These are phyloP conservation scores for Philaethria dido DNA, from an alignment of 2,888 invertebrate species.

Conservation along the genomic window DNA sequence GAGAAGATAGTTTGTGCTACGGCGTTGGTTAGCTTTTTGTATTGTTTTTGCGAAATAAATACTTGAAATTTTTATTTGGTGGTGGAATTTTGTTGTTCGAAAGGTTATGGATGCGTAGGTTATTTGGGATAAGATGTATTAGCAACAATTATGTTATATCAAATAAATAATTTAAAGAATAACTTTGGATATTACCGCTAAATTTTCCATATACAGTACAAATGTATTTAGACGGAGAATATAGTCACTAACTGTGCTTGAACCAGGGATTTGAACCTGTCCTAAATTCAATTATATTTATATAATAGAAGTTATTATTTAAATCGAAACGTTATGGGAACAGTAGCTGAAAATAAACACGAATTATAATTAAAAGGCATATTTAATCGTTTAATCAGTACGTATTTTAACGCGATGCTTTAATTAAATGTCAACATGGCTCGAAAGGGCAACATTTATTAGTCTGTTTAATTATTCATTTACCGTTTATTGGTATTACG, in stretches of 20 bases:
- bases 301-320: background rate
- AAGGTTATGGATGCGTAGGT: too few relatives aligned
- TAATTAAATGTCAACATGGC: constrained; percentile 76
- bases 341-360: constrained; percentile 10
- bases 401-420: constrained; percentile 48
- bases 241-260: too few relatives aligned
- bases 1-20: background rate
- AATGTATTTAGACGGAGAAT: too few relatives aligned
- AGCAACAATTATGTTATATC: too few relatives aligned
- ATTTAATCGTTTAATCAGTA: constrained; percentile 55
- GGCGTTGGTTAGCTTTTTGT: background rate
- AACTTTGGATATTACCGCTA: too few relatives aligned
- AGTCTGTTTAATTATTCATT: constrained; percentile 35
- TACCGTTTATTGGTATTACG: constrained; percentile 42
- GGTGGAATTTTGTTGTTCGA: background rate
- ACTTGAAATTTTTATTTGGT: background rate
- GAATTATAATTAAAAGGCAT: constrained; percentile 47
- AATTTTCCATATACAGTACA: too few relatives aligned
- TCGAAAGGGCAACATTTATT: constrained; percentile 62
- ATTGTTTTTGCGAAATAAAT: background rate
- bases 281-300: too few relatives aligned
- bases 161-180: too few relatives aligned
- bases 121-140: too few relatives aligned
- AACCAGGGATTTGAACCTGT: too few relatives aligned
- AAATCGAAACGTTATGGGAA: background rate